Evolutionary conservation across 2,888 invertebrate species (phyloP).

Genomic region (Linnaemya tessellans): DNA sequence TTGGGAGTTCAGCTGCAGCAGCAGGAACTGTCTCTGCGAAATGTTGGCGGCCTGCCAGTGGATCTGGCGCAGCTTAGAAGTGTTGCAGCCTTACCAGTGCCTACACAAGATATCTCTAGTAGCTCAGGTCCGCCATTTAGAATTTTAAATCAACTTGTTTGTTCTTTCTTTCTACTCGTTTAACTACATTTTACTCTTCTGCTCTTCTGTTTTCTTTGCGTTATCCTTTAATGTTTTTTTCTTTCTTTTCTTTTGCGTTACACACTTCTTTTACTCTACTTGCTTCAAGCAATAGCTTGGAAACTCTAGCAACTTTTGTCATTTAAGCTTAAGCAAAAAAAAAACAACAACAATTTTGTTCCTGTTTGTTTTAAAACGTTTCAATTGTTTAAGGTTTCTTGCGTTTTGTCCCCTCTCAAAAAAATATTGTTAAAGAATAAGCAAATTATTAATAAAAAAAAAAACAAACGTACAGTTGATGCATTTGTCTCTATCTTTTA

Average conservation of each 20-base stretch:
- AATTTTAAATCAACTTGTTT: conserved; percentile 63
- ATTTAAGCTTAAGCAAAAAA: not conserved
- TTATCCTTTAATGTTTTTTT: conserved; percentile 29
- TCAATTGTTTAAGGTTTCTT: conserved; percentile 12
- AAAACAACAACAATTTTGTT: conserved; percentile 7
- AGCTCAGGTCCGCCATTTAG: conserved; percentile 83
- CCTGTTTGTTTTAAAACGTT: conserved; percentile 18
- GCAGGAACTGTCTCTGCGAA: conserved; percentile 83
- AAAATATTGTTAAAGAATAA: not conserved
- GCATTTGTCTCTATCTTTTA: not conserved
- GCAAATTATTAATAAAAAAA: not conserved
- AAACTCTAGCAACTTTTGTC: not conserved
- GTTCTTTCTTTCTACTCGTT: conserved; percentile 42
- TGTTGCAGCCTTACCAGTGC: conserved; percentile 83
- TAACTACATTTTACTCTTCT: conserved; percentile 22
- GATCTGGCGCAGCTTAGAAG: conserved; percentile 80
- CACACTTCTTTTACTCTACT: conserved; percentile 7
- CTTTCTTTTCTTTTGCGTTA: conserved; percentile 19
- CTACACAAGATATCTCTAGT: conserved; percentile 84
- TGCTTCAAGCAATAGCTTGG: not conserved
- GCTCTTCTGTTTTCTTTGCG: conserved; percentile 32
- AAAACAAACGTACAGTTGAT: too few species aligned
- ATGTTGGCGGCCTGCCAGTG: conserved; percentile 82
- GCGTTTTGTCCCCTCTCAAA: conserved; percentile 26
- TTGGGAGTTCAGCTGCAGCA: conserved; percentile 81